Evolutionary conservation across 1,140 invertebrate species (phyloP).

Genomic region (Sycobia sp.): DNA sequence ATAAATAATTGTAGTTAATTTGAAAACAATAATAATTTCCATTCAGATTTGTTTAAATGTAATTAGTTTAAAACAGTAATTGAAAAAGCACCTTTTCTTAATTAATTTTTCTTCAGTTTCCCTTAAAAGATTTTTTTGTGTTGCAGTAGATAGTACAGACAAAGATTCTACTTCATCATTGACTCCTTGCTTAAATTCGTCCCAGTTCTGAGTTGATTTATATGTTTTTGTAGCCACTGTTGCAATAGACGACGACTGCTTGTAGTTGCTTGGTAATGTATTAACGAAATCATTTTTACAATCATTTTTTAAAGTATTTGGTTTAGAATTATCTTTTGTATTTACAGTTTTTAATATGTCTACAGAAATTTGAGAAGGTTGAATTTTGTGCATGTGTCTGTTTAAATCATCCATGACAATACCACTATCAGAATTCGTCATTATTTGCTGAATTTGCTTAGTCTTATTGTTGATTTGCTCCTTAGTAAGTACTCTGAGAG

Average conservation of each 20-base stretch:
- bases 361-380: too few species aligned
- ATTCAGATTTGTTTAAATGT: too few species aligned
- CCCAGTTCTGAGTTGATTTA: conserved; percentile 28
- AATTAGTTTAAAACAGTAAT: too few species aligned
- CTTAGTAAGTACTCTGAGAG: conserved; percentile 38
- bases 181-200: conserved; percentile 41
- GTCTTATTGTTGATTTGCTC: conserved; percentile 42
- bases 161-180: conserved; percentile 41
- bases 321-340: too few species aligned
- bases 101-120: conserved; percentile 49
- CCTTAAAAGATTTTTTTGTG: conserved; percentile 44
- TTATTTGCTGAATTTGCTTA: conserved; percentile 30
- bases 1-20: too few species aligned
- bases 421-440: background rate
- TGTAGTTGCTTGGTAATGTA: too few species aligned
- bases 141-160: conserved; percentile 27
- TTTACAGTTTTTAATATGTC: too few species aligned
- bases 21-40: too few species aligned
- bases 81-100: conserved; percentile 52
- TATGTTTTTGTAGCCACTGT: background rate
- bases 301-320: too few species aligned
- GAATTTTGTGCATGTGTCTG: too few species aligned
- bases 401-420: conserved; percentile 14
- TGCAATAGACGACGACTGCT: too few species aligned
- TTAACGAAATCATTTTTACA: too few species aligned